Evolutionary conservation across 2,888 invertebrate genomes (phyloP).

Genomic region (Drosophila eohydei): DNA sequence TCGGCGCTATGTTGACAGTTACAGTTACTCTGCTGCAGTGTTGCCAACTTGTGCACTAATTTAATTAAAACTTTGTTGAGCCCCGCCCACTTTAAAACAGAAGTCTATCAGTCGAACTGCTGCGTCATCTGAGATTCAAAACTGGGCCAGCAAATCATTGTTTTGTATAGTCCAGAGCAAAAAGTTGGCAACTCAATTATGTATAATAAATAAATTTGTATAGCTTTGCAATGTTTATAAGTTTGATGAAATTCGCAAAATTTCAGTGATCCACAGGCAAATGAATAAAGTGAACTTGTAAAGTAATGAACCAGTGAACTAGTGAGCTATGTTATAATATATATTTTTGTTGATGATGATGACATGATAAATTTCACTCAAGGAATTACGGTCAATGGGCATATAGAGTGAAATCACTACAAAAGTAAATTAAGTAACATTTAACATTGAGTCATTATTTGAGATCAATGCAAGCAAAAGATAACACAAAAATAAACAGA

Average conservation of each 20-base stretch:
- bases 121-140: constrained; percentile 29
- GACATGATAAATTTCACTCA: too few species aligned
- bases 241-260: constrained; percentile 1
- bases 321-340: background rate
- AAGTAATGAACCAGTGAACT: background rate
- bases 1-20: constrained; percentile 46
- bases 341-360: too few species aligned
- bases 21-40: constrained; percentile 38
- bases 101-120: constrained; percentile 52
- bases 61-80: constrained; percentile 67
- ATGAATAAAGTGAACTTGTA: constrained; percentile 1
- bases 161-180: constrained; percentile 9
- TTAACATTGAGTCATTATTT: background rate
- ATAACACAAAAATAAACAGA: background rate
- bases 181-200: constrained; percentile 27
- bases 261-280: too few species aligned
- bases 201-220: constrained; percentile 25
- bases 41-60: constrained; percentile 62
- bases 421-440: background rate
- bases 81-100: constrained; percentile 27
- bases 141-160: constrained; percentile 39
- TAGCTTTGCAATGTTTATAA: background rate
- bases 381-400: too few species aligned
- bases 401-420: background rate
- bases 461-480: background rate